Percentiles rank a stretch among this genome's conserved stretches.
Conservation (phyloP, 2,797 vertebrate species). For the Molossus alvarezi region DNA sequence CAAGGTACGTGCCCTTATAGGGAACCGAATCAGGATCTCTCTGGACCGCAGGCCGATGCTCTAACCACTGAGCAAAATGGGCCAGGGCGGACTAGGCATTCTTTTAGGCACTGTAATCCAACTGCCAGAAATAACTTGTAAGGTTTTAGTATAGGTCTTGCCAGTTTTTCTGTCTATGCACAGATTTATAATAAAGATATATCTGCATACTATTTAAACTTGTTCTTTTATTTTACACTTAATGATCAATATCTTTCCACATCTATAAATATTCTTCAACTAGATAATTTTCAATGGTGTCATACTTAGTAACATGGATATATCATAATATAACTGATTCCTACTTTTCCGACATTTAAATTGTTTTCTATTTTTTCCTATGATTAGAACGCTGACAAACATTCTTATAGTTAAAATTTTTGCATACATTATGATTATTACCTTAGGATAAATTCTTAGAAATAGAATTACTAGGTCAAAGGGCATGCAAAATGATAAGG, state of each 20-base stretch:
- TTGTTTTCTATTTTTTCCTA: conserved; percentile 60
- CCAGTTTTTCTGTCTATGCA: conserved; percentile 7
- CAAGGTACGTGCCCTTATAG: too few relatives aligned
- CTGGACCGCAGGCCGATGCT: too few relatives aligned
- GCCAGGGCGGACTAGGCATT: not conserved
- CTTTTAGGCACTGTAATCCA: conserved; percentile 48
- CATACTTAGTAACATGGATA: not conserved
- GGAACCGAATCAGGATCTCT: too few relatives aligned
- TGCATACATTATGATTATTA: not conserved
- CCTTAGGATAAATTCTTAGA: conserved; percentile 61
- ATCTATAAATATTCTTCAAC: conserved; percentile 59
- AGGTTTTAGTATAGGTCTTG: conserved; percentile 12
- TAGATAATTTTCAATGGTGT: conserved; percentile 56
- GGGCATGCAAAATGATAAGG: conserved; percentile 48
- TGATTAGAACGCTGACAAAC: conserved; percentile 42
- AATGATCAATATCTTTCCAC: not conserved
- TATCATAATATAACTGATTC: conserved; percentile 46
- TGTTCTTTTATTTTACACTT: conserved; percentile 52
- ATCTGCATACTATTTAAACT: not conserved
- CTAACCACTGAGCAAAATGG: too few relatives aligned
- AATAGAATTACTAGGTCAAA: conserved; percentile 58
- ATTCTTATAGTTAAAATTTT: conserved; percentile 63
- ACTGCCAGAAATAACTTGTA: conserved; percentile 32
- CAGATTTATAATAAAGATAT: conserved; percentile 10
- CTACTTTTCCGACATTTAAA: conserved; percentile 67